A percentile compares a stretch with the other conserved stretches of the same genome.
Conservation (phyloP, 2,888 invertebrate species). For the Willowsia nigromaculata region DNA sequence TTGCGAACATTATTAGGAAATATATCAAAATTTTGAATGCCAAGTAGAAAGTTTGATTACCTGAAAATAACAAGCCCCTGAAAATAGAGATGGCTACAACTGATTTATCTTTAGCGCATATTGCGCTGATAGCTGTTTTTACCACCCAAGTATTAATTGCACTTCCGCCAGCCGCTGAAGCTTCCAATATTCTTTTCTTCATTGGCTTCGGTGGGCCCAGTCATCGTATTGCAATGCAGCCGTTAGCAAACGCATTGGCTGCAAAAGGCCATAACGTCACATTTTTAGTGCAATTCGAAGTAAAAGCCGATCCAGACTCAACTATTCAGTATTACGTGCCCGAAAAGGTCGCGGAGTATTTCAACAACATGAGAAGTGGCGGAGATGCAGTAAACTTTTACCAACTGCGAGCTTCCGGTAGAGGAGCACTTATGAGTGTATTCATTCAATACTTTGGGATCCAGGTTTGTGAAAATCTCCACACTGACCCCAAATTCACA, state of each 20-base stretch:
- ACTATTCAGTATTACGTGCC: background rate
- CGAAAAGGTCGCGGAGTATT: background rate
- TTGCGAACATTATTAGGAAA: too few species aligned
- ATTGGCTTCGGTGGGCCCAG: slow-evolving; percentile 17
- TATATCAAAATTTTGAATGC: too few species aligned
- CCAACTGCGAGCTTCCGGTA: too few species aligned
- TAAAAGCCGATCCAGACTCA: too few species aligned
- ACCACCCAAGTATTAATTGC: background rate
- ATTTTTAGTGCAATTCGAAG: slow-evolving; percentile 4
- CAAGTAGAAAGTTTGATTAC: too few species aligned
- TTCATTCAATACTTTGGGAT: background rate
- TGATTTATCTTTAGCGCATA: too few species aligned
- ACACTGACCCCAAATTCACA: slow-evolving; percentile 7
- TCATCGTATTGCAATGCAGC: slow-evolving; percentile 14
- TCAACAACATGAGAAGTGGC: background rate
- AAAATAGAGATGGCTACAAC: too few species aligned
- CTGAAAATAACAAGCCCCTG: too few species aligned
- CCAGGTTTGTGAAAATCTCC: slow-evolving; percentile 34
- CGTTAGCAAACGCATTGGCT: background rate
- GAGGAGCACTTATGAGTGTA: background rate
- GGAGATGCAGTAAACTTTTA: background rate
- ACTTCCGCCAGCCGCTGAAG: background rate
- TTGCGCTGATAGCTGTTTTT: too few species aligned
- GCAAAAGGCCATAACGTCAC: slow-evolving; percentile 48
- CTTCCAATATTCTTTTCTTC: slow-evolving; percentile 54